These are phyloP conservation scores for Palythoa caribaeorum DNA, from an alignment of 92 coral and sea anemone species.

Conservation along the genomic window DNA sequence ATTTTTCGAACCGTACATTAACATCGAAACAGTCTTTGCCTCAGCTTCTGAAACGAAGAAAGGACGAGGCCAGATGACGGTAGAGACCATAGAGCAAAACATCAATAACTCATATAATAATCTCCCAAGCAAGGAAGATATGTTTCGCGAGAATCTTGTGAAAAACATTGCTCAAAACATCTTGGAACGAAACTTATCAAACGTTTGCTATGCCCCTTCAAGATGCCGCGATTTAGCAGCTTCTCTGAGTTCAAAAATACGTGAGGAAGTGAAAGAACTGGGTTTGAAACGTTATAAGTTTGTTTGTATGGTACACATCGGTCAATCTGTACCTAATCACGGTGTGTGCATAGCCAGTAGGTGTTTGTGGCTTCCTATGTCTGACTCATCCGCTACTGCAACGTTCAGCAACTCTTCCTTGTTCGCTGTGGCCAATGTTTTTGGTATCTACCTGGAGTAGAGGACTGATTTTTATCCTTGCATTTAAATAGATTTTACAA, in stretches of 20 bases:
- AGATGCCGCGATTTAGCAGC: conserved; percentile 63
- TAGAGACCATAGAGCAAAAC: conserved; percentile 45
- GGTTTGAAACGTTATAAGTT: conserved; percentile 71
- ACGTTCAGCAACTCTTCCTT: conserved; percentile 68
- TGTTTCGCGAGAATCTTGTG: conserved; percentile 55
- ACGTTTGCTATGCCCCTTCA: conserved; percentile 62
- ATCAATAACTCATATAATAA: conserved; percentile 56
- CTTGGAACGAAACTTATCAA: conserved; percentile 52
- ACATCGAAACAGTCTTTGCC: conserved; percentile 40
- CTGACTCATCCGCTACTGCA: conserved; percentile 69
- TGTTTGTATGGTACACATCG: conserved; percentile 73
- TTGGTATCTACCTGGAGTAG: conserved; percentile 75
- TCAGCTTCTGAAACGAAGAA: conserved; percentile 49
- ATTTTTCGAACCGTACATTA: conserved; percentile 67
- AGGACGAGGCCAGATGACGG: neutral
- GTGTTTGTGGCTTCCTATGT: conserved; percentile 75
- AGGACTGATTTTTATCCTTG: no score
- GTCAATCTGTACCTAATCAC: conserved; percentile 61
- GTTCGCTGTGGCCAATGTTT: conserved; percentile 83
- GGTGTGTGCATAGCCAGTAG: conserved; percentile 69
- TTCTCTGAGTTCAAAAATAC: conserved; percentile 65
- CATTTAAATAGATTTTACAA: no score
- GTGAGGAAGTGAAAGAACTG: conserved; percentile 69
- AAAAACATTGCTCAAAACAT: conserved; percentile 57
- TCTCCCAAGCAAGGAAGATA: conserved; percentile 49